These are phyloP conservation scores for Grammatotria lemairii DNA, from an alignment of 2,113 vertebrate genomes.

Conservation along the genomic window DNA sequence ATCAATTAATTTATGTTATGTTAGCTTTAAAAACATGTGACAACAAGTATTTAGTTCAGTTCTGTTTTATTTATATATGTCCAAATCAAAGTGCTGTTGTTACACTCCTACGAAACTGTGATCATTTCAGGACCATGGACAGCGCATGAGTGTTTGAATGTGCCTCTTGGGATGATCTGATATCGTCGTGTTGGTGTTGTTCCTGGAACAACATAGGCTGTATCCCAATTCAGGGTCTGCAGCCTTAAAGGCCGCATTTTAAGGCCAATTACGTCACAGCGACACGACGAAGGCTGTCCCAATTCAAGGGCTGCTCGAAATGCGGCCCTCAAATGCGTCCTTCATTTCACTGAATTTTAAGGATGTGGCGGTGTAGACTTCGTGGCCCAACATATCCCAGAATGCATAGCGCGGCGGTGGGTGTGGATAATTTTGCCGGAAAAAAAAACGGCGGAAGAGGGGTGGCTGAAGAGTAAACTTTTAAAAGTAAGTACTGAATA, in stretches of 20 bases:
- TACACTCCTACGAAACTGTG: not conserved
- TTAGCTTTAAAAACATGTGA: not conserved
- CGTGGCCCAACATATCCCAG: too few species aligned
- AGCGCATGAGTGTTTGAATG: not conserved
- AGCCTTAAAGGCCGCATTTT: rapidly evolving
- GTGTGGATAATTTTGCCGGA: too few species aligned
- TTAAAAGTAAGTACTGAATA: too few species aligned
- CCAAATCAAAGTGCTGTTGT: not conserved
- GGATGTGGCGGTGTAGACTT: too few species aligned
- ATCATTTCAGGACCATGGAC: not conserved
- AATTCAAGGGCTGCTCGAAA: rapidly evolving
- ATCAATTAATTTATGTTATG: not conserved
- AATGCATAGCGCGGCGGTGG: too few species aligned
- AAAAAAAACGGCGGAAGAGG: too few species aligned
- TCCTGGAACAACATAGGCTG: not conserved
- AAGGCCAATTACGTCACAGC: rapidly evolving
- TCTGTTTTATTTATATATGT: not conserved
- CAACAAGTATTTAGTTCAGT: not conserved
- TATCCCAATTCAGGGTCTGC: not conserved
- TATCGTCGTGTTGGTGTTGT: not conserved
- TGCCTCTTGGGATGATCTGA: not conserved
- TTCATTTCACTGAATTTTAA: too few species aligned
- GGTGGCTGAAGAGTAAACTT: too few species aligned
- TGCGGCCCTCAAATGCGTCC: rapidly evolving
- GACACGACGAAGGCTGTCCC: not conserved